Percentiles rank a stretch among this genome's conserved stretches.
phyloP scores from a whole-genome alignment of 2,888 invertebrate genomes.

The Cecidostiba fungosa region DNA sequence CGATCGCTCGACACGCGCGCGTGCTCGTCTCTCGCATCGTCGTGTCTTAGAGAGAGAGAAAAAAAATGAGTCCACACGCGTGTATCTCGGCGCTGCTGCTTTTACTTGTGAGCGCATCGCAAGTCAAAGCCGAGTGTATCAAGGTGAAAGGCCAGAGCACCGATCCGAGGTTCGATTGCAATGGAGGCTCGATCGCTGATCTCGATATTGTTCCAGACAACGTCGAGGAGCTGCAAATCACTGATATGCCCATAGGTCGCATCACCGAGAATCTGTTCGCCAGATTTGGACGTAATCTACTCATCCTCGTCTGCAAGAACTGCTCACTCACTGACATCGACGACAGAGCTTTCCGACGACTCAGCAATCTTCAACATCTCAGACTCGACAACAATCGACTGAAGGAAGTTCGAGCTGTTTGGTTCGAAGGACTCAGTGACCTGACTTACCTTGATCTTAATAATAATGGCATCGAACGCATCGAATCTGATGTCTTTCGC shows the following conservation, averaged over 20 bases:
- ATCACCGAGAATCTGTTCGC: constrained; percentile 71
- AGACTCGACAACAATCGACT: constrained; percentile 74
- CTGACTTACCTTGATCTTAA: constrained; percentile 76
- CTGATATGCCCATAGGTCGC: constrained; percentile 70
- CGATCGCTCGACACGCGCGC: constrained; percentile 31
- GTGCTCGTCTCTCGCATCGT: constrained; percentile 37
- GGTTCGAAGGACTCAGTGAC: constrained; percentile 72
- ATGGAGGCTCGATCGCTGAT: constrained; percentile 71
- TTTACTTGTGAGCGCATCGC: neutral
- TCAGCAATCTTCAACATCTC: constrained; percentile 74
- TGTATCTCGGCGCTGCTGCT: constrained; percentile 12
- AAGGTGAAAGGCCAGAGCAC: constrained; percentile 58
- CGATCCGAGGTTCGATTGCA: constrained; percentile 71
- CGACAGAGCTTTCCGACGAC: constrained; percentile 69
- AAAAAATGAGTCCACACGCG: constrained; percentile 17
- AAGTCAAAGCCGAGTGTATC: constrained; percentile 65
- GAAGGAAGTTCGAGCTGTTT: constrained; percentile 69
- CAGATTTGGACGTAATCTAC: constrained; percentile 71
- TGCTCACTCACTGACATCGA: constrained; percentile 75
- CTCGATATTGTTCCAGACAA: constrained; percentile 68
- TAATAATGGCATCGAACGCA: constrained; percentile 72
- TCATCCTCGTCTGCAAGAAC: constrained; percentile 73
- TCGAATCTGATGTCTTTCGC: constrained; percentile 73
- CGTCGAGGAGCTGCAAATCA: constrained; percentile 73
- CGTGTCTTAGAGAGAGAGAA: neutral